Percentiles rank a stretch among this genome's conserved stretches.
phyloP scores from a whole-genome alignment of 1,140 invertebrate species.

The Aphaenogaster floridana region DNA sequence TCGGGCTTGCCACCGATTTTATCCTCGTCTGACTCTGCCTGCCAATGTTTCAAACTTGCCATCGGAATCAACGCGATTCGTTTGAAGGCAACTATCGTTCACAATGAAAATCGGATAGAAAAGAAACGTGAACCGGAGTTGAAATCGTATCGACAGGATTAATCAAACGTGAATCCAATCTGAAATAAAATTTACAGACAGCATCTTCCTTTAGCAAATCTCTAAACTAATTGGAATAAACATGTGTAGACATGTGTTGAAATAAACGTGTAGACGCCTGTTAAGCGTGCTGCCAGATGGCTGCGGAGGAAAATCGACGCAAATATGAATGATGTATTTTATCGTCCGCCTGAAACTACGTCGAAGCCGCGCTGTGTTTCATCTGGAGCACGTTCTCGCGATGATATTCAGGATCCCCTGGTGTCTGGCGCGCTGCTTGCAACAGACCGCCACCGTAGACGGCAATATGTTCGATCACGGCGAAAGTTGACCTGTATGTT shows the following conservation, averaged over 20 bases:
- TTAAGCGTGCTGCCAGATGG: not conserved
- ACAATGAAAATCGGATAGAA: conserved; percentile 28
- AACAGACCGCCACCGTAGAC: not conserved
- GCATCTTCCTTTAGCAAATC: not conserved
- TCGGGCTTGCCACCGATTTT: not conserved
- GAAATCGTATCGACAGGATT: not conserved
- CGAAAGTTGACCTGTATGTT: conserved; percentile 38
- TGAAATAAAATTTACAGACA: conserved; percentile 16
- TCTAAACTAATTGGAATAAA: not conserved
- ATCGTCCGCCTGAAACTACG: not conserved
- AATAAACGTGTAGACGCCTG: not conserved
- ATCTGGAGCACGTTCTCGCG: not conserved
- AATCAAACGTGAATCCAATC: not conserved
- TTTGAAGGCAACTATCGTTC: conserved; percentile 23
- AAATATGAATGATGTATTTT: conserved; percentile 20
- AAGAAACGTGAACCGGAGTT: not conserved
- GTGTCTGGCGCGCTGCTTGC: not conserved
- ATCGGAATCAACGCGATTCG: conserved; percentile 12
- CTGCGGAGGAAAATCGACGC: not conserved
- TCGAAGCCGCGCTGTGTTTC: not conserved
- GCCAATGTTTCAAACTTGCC: conserved; percentile 19
- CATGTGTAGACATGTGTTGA: too few relatives aligned
- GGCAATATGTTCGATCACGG: conserved; percentile 4
- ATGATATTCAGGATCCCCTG: conserved; percentile 23
- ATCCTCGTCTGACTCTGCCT: not conserved